Evolutionary conservation across 2,797 vertebrate species (phyloP), one percentile per base, ranked within the genome.

Genomic region (Falco concolor): DNA sequence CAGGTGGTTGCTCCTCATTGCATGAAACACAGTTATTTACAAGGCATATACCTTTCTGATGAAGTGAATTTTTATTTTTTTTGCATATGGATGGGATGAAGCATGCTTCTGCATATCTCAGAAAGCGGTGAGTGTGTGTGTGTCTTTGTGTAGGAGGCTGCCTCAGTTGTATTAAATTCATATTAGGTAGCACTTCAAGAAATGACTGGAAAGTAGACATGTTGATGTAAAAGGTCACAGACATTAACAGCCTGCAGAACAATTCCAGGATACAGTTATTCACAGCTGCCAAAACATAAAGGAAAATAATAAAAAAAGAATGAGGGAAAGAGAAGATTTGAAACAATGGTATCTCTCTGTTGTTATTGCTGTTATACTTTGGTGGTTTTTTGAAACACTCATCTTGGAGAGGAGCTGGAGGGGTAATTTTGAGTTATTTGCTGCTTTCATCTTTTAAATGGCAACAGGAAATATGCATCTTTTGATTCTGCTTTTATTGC

Each of bases 201-300:
- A 95, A 83, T 69, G 79, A 60, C 70, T 94, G 88, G 72, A 73
- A 90, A 89, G 76, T 34, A 59, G 60, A 83, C 60, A 59, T 92
- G 54, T 89, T 93, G 82, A 88, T 95, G 65, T 45, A 91, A 95
- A 96, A 97, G 94, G 89, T 94, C 84, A 63, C 45, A 90, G 64
- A 59, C 91, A 89, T 93, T 84, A 93, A 89, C 25, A 94, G 73
- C 73, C 82, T 80, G 57, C 52, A 82, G 76, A 93, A 94, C 38
- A 85, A 75, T 92, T 93, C 91, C 47, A 84, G 45, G 61, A 75
- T 15, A 60, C 40, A 57, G 79, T 95, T 95, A 88, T 93, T 91
- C 89, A 75, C 81, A 88, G 82, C 72, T 95, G 84, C 84, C 70
- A 83, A 95, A 92, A 94, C 63, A 84, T n/a, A 88, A 86, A 83